A percentile compares a stretch with the other conserved stretches of the same genome.
Evolutionary conservation across 2,113 vertebrate species (phyloP).

Genomic region (Ondatra zibethicus): DNA sequence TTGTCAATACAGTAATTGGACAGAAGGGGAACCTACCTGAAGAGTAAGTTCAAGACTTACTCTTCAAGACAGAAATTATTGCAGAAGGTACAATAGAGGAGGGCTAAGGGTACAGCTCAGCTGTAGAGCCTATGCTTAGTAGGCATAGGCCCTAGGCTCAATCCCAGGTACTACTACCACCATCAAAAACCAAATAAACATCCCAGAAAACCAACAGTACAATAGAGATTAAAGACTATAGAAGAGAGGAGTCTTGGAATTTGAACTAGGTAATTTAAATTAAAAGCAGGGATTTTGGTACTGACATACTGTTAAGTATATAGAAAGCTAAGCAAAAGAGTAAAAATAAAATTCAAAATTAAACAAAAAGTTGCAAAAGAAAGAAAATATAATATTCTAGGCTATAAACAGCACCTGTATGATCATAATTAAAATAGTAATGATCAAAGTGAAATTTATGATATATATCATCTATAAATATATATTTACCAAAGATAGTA

Average conservation of each 20-base stretch:
- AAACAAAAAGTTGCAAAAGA: constrained; percentile 7
- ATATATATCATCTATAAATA: background rate
- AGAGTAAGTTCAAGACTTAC: background rate
- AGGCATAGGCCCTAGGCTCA: background rate
- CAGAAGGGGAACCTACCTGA: background rate
- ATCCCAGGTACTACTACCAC: background rate
- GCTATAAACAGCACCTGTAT: background rate
- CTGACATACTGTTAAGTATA: background rate
- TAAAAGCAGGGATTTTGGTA: background rate
- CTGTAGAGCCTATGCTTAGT: background rate
- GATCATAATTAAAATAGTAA: constrained; percentile 27
- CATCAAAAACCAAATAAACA: background rate
- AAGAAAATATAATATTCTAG: background rate
- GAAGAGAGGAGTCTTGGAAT: background rate
- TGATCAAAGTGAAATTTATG: background rate
- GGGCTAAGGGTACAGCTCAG: background rate
- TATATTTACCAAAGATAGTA: background rate
- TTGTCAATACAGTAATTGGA: background rate
- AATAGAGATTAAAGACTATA: background rate
- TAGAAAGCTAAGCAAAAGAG: constrained; percentile 22
- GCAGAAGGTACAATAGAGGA: background rate
- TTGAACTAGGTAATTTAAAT: constrained; percentile 25
- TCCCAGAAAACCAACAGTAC: background rate
- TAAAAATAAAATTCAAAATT: constrained; percentile 45
- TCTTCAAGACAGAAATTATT: background rate